phyloP scores from a whole-genome alignment of 1,140 invertebrate genomes.

The Colletes gigas region DNA sequence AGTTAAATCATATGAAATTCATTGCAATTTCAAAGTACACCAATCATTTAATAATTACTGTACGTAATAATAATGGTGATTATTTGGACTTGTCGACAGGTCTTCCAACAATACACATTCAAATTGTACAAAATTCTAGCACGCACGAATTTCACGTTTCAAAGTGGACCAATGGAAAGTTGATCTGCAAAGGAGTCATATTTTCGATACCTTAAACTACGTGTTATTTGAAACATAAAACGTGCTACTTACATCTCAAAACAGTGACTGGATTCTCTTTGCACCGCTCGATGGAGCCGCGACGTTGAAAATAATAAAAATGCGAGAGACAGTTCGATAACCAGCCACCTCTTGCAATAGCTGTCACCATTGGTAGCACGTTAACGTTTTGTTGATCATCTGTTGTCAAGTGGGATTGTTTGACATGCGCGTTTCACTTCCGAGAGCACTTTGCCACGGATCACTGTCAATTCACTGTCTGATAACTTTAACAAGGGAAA shows the following conservation, averaged over 20 bases:
- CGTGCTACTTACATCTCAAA: conserved; percentile 15
- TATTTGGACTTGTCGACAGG: too few relatives aligned
- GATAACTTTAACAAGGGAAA: too few relatives aligned
- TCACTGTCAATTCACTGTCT: neutral
- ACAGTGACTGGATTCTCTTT: conserved; percentile 4
- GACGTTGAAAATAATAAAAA: neutral
- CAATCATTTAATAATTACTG: too few relatives aligned
- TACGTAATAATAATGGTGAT: too few relatives aligned
- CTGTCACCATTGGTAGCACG: conserved; percentile 10
- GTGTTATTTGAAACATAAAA: neutral
- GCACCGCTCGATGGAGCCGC: neutral
- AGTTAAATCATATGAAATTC: too few relatives aligned
- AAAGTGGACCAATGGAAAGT: neutral
- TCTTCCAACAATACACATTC: too few relatives aligned
- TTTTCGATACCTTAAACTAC: neutral
- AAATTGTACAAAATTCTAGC: too few relatives aligned
- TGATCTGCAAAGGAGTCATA: neutral
- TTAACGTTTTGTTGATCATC: conserved; percentile 20
- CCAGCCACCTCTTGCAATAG: neutral
- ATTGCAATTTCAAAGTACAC: too few relatives aligned
- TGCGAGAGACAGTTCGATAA: conserved; percentile 18
- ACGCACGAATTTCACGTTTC: neutral
- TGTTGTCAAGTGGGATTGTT: conserved; percentile 40
- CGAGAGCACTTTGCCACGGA: neutral
- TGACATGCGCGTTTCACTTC: conserved; percentile 36